Percentiles rank a stretch among this genome's conserved stretches.
Conservation (phyloP, 2,113 vertebrate genomes). For the Oreamnos americanus region DNA sequence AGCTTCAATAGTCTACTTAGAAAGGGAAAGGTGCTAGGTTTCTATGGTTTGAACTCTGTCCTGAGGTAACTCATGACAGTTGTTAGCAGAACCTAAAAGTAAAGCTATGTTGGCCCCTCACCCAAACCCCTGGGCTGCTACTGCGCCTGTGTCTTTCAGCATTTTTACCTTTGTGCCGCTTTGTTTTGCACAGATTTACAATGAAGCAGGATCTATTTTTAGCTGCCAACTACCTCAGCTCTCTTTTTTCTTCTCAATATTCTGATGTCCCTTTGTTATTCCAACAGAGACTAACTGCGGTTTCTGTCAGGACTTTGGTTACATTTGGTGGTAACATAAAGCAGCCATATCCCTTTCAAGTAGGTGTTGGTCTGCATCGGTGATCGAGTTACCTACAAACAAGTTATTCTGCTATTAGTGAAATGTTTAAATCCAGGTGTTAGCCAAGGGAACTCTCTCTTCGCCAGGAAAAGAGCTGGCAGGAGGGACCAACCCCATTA, state of each 20-base stretch:
- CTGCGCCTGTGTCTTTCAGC: background rate
- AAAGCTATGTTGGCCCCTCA: rapidly evolving
- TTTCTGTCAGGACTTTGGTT: background rate
- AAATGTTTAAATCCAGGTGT: background rate
- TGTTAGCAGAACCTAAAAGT: background rate
- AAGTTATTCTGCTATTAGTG: background rate
- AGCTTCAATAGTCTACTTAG: background rate
- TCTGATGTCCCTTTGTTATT: background rate
- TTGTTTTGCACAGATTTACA: background rate
- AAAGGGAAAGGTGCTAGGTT: background rate
- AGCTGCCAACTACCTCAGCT: background rate
- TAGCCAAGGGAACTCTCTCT: background rate
- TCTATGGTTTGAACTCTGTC: background rate
- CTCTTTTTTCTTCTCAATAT: background rate
- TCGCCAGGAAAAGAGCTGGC: background rate
- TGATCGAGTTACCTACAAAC: background rate
- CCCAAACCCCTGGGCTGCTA: background rate
- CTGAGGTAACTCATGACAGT: background rate
- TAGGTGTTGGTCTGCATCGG: background rate
- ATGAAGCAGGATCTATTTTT: background rate
- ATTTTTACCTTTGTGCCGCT: background rate
- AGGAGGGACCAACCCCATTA: background rate
- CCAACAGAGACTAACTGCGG: background rate
- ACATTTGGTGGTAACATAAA: background rate
- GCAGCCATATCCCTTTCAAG: rapidly evolving